Evolutionary conservation across 2,113 vertebrate genomes (phyloP).

Genomic region (Zootoca vivipara): DNA sequence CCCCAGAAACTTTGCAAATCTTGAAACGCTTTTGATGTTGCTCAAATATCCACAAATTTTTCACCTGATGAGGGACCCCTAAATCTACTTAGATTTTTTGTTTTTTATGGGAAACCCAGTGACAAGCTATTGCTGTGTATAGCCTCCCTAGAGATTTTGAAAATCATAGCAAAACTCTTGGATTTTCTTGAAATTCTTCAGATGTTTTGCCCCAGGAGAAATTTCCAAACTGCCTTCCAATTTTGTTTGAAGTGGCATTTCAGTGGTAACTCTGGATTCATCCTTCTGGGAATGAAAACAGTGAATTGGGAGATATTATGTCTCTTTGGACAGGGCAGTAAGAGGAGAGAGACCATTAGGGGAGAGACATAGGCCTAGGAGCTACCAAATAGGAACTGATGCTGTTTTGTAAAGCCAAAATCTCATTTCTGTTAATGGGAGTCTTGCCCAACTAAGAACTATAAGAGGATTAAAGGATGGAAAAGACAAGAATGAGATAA

Average conservation of each 20-base stretch:
- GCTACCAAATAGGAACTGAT: not conserved
- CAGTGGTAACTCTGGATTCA: not conserved
- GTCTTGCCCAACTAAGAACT: slow-evolving; percentile 14
- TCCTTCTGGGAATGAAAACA: not conserved
- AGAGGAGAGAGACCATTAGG: not conserved
- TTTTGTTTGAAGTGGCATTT: not conserved
- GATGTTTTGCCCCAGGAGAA: not conserved
- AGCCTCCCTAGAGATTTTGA: not conserved
- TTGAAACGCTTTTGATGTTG: not conserved
- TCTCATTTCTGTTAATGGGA: not conserved
- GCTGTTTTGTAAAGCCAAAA: not conserved
- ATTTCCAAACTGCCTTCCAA: not conserved
- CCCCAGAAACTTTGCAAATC: not conserved
- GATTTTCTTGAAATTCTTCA: not conserved
- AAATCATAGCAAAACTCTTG: not conserved
- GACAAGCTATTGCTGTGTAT: not conserved
- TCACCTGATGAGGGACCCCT: not conserved
- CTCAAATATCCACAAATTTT: not conserved
- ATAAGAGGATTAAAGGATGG: not conserved
- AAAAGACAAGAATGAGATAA: slow-evolving; percentile 20
- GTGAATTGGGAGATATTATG: not conserved
- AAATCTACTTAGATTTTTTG: not conserved
- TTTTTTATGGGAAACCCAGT: not conserved
- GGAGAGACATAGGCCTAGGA: not conserved
- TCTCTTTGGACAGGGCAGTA: not conserved